Evolutionary conservation across 2,113 vertebrate species (phyloP).

Genomic region (Parus major): DNA sequence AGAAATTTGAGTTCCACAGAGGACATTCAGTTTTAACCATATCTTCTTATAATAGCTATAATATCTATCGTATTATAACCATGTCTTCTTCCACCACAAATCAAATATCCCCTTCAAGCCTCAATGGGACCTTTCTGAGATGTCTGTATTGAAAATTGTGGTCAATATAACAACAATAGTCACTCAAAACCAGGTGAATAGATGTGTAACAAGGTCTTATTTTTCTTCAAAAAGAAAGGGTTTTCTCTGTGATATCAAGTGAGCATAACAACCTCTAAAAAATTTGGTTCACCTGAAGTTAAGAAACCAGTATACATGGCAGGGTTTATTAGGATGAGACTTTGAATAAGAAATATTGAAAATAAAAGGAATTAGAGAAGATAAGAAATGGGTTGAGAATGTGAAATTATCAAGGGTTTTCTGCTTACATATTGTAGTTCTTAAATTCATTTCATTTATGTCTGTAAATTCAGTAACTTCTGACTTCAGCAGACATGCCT

Average conservation of each 20-base stretch:
- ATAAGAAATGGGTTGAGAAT: background rate
- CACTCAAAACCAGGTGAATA: background rate
- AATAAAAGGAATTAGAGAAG: background rate
- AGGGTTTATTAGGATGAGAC: background rate
- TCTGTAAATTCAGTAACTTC: background rate
- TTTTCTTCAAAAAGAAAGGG: background rate
- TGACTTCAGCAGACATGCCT: background rate
- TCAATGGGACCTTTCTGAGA: background rate
- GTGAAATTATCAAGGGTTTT: background rate
- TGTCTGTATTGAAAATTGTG: background rate
- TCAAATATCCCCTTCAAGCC: fast-evolving
- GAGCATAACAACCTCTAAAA: background rate
- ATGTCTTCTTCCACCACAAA: fast-evolving
- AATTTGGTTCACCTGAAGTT: fast-evolving
- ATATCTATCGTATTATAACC: no score
- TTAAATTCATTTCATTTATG: background rate
- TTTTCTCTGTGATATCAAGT: background rate
- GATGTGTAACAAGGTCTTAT: background rate
- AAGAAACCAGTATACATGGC: background rate
- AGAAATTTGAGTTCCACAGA: background rate
- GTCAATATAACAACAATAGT: fast-evolving
- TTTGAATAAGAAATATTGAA: background rate
- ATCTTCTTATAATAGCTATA: no score
- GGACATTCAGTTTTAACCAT: background rate
- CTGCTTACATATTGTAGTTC: background rate